Percentiles rank a stretch among this genome's conserved stretches.
These are phyloP conservation scores for Corvus cornix DNA, from an alignment of 2,113 vertebrate genomes.

Conservation along the genomic window DNA sequence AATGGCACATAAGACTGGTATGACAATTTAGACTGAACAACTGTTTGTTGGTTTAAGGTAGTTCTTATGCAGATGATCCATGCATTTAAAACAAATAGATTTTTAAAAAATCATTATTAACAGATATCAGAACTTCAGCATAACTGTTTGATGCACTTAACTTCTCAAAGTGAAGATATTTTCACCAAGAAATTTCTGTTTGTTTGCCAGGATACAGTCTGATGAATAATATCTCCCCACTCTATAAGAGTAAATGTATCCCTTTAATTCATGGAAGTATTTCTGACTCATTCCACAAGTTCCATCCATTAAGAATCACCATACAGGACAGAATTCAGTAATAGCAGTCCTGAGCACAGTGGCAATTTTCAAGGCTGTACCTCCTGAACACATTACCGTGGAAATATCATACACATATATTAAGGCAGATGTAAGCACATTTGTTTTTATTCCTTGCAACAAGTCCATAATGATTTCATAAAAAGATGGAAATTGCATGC, in stretches of 20 bases:
- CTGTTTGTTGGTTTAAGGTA: neutral
- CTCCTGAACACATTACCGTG: neutral
- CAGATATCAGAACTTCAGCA: neutral
- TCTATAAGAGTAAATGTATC: neutral
- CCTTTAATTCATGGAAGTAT: neutral
- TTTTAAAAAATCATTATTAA: neutral
- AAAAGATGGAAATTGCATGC: neutral
- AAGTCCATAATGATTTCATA: neutral
- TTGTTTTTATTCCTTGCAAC: neutral
- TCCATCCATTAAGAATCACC: neutral
- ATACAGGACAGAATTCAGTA: neutral
- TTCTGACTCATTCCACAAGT: neutral
- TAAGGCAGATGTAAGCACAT: neutral
- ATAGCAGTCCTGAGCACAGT: neutral
- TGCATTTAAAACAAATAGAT: neutral
- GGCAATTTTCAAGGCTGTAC: neutral
- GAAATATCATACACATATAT: neutral
- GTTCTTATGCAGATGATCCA: neutral
- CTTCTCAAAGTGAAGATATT: neutral
- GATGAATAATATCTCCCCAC: neutral
- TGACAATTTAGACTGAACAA: neutral
- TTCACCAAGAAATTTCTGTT: neutral
- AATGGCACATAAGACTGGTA: neutral
- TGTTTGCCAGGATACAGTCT: neutral
- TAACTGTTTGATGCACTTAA: neutral